These are phyloP conservation scores for Anarsia innoxiella DNA, from an alignment of 2,888 invertebrate genomes.

Conservation along the genomic window DNA sequence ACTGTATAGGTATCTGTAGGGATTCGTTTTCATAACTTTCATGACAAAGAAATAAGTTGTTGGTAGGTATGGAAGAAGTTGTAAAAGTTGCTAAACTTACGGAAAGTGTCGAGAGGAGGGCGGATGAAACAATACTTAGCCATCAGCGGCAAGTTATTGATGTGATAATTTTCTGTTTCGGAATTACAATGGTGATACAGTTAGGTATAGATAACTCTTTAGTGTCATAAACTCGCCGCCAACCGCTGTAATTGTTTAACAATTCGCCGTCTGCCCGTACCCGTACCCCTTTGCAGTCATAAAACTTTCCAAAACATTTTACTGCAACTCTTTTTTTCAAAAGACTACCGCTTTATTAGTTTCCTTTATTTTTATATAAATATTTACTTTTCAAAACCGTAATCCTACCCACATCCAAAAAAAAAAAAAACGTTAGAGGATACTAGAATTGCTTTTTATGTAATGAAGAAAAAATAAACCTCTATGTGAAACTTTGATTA, in stretches of 20 bases:
- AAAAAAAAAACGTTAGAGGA: too few relatives aligned
- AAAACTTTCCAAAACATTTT: constrained; percentile 64
- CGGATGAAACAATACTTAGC: too few relatives aligned
- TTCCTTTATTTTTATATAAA: constrained; percentile 10
- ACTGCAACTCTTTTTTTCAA: constrained; percentile 30
- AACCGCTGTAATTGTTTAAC: constrained; percentile 52
- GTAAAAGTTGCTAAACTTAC: too few relatives aligned
- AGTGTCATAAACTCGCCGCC: constrained; percentile 36
- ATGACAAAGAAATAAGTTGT: too few relatives aligned
- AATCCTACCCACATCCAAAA: too few relatives aligned
- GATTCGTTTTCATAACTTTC: too few relatives aligned
- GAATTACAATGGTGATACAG: constrained; percentile 30
- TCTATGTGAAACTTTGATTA: too few relatives aligned
- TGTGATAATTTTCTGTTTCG: constrained; percentile 3
- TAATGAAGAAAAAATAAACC: too few relatives aligned
- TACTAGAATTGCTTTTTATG: too few relatives aligned
- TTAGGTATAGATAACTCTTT: constrained; percentile 37
- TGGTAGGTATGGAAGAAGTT: too few relatives aligned
- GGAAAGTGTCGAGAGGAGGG: too few relatives aligned
- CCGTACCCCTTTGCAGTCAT: constrained; percentile 55
- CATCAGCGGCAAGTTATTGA: background rate
- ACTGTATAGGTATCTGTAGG: too few relatives aligned
- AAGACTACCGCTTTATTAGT: constrained; percentile 27
- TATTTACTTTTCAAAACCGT: background rate
- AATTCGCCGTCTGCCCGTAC: constrained; percentile 30